These are phyloP conservation scores for Stegodyphus mimosarum DNA, from an alignment of 1,140 invertebrate genomes.

Conservation along the genomic window DNA sequence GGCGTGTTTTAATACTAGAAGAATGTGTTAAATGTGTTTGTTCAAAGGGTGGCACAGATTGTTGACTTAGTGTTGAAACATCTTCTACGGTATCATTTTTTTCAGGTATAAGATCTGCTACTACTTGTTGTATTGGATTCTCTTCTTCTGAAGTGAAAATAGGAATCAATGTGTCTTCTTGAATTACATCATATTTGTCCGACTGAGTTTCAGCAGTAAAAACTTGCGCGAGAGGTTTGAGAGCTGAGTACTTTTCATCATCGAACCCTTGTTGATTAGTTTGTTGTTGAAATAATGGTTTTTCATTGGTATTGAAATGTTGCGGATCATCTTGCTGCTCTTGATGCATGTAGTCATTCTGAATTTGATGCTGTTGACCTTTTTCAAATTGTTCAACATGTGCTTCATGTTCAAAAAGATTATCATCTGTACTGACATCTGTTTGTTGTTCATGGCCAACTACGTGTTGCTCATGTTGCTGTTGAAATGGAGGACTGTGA, in stretches of 20 bases:
- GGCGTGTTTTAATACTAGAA: slow-evolving; percentile 22
- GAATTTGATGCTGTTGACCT: too few species aligned
- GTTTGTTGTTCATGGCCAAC: too few species aligned
- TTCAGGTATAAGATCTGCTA: background rate
- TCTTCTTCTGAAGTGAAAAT: slow-evolving; percentile 11
- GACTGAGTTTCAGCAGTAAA: slow-evolving; percentile 8
- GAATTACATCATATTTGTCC: background rate
- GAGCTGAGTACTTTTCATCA: slow-evolving; percentile 33
- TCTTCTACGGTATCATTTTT: background rate
- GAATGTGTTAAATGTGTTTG: background rate
- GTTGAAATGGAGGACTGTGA: too few species aligned
- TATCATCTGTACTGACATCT: too few species aligned
- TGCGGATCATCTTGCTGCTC: too few species aligned
- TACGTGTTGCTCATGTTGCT: too few species aligned
- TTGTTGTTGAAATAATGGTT: background rate
- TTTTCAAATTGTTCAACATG: too few species aligned
- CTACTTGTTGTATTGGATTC: background rate
- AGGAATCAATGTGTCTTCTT: background rate
- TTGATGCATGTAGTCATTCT: too few species aligned
- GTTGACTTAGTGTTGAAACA: background rate
- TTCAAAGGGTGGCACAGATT: background rate
- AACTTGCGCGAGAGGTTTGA: slow-evolving; percentile 33
- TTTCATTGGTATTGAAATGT: background rate
- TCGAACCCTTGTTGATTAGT: slow-evolving; percentile 2
- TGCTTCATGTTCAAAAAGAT: too few species aligned